Evolutionary conservation across 1,140 invertebrate species (phyloP), one percentile per base, ranked within the genome.

Genomic region (Onthophagus taurus): DNA sequence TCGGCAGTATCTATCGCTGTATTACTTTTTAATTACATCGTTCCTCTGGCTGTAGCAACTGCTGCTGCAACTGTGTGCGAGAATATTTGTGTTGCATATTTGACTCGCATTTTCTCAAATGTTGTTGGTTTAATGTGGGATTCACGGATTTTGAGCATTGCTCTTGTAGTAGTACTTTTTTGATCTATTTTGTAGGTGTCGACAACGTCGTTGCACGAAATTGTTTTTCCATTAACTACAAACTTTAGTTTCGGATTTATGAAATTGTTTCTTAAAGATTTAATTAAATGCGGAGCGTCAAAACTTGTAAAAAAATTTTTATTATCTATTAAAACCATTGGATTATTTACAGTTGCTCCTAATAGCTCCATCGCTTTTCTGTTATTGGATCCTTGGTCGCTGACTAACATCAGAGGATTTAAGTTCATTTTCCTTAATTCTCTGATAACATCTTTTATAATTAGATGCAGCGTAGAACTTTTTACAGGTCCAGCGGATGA

Each of bases 51-150:
- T 21, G 53, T 53, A 38, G 37, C 37, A 12, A 60, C 44, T 23
- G 47, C 52, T 30, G 43, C 49, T 16, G 51, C 49, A 12, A 59
- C 54, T 9, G 45, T 48, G 18, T 30, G 5, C 37, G 55, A 60
- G 3, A 60, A 50, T 23, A 59, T 42, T 50, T 62, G 58, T 13
- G 49, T 42, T 9, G 58, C 58, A n/a, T 49, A 47, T 45, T 55
- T 53, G 12, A 59, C 55, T 35, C 36, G 46, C 59, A 61, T 61
- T 52, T 52, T 51, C 50, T 59, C 30, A 39, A 61, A 59, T 35
- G 41, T 50, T 31, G 51, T 58, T 11, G 57, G 57, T 44, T 54
- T 49, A 4, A 59, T 46, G 44, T 62, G 60, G 11, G 42, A 30
- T 37, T 52, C 47, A 4, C 51, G 57, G 42, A 62, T 33, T 47